phyloP scores from a whole-genome alignment of 2,888 invertebrate genomes.

The Drosophila greeni region DNA sequence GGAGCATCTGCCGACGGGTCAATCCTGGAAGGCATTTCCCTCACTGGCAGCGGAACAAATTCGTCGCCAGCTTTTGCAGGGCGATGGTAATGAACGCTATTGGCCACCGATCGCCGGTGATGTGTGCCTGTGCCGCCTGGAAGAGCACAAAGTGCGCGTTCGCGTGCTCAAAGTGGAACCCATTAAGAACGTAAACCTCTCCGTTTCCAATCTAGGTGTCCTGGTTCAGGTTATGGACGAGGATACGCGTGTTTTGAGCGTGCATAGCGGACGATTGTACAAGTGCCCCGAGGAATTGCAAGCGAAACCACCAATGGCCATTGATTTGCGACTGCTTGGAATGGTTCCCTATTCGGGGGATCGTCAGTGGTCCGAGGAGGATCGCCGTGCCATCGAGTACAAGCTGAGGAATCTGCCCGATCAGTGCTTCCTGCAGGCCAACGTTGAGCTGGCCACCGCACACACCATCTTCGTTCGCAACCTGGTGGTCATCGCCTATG shows the following conservation, averaged over 20 bases:
- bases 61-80: conserved; percentile 24
- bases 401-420: conserved; percentile 31
- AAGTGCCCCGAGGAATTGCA: conserved; percentile 42
- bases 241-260: conserved; percentile 51
- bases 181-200: conserved; percentile 42
- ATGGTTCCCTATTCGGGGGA: conserved; percentile 52
- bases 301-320: conserved; percentile 24
- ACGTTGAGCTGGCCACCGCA: conserved; percentile 28
- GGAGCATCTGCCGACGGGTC: conserved; percentile 45
- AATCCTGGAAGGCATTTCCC: conserved; percentile 23
- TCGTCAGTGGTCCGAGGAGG: conserved; percentile 39
- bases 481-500: conserved; percentile 40
- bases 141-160: conserved; percentile 31
- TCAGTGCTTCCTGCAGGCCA: conserved; percentile 53
- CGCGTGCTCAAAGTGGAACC: conserved; percentile 45
- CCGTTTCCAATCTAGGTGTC: conserved; percentile 35
- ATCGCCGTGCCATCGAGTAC: conserved; percentile 13
- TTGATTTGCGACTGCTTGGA: conserved; percentile 53
- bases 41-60: conserved; percentile 13
- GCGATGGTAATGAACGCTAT: conserved; percentile 11
- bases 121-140: conserved; percentile 37
- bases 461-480: conserved; percentile 50
- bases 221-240: conserved; percentile 52
- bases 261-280: conserved; percentile 39
- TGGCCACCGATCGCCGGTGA: conserved; percentile 51